Conservation (phyloP, 2,113 vertebrate species). For the Amazona guildingii region DNA sequence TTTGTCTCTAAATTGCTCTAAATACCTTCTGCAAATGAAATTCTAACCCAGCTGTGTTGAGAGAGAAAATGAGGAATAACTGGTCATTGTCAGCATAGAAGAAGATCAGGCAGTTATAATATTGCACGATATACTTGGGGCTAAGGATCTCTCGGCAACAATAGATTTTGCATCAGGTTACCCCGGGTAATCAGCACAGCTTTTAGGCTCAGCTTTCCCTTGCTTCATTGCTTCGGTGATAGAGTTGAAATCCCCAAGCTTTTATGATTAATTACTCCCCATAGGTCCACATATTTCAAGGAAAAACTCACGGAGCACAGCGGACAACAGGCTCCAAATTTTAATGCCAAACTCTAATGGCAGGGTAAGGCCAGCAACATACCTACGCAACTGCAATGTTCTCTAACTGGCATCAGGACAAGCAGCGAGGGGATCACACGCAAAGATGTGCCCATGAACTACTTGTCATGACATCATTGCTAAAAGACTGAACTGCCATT, state of each 20-base stretch:
- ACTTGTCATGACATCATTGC: not conserved
- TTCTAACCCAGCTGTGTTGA: slow-evolving; percentile 77
- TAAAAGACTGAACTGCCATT: not conserved
- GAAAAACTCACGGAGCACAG: slow-evolving; percentile 68
- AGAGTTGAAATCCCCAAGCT: slow-evolving; percentile 87
- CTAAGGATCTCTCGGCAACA: slow-evolving; percentile 86
- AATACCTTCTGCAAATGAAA: slow-evolving; percentile 84
- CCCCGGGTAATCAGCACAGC: slow-evolving; percentile 85
- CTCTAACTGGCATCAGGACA: not conserved
- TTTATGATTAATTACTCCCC: slow-evolving; percentile 88
- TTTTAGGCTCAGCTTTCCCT: slow-evolving; percentile 93
- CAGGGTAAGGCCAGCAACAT: not conserved
- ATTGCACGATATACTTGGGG: slow-evolving; percentile 79
- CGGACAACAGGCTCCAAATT: slow-evolving; percentile 72
- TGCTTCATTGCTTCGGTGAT: slow-evolving; percentile 83
- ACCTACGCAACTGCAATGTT: not conserved
- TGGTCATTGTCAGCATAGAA: slow-evolving; percentile 75
- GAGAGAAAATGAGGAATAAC: slow-evolving; percentile 78
- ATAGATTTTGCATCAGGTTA: slow-evolving; percentile 96
- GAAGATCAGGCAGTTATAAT: slow-evolving; percentile 84
- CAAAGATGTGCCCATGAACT: not conserved
- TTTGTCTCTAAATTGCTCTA: slow-evolving; percentile 84
- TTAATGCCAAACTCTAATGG: slow-evolving; percentile 62
- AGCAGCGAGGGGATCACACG: not conserved
- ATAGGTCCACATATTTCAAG: slow-evolving; percentile 80